These are phyloP conservation scores for Myocastor coypus DNA, from an alignment of 2,113 vertebrate species.

Conservation along the genomic window DNA sequence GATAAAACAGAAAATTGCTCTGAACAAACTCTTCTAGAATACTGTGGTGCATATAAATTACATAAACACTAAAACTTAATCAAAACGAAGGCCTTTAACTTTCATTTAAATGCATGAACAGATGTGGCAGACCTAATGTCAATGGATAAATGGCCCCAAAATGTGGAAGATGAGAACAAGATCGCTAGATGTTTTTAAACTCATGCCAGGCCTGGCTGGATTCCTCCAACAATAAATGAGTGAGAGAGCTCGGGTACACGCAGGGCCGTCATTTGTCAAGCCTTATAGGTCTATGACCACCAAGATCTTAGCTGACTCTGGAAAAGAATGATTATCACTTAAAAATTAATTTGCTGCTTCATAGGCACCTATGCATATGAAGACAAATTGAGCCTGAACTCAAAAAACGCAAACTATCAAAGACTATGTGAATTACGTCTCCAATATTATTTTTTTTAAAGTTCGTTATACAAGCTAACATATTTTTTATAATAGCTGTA, in stretches of 20 bases:
- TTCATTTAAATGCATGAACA: conserved; percentile 86
- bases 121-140: conserved; percentile 76
- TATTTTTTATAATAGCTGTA: neutral
- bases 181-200: conserved; percentile 65
- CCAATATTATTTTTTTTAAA: neutral
- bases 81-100: conserved; percentile 79
- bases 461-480: neutral
- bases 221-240: conserved; percentile 10
- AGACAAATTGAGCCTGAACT: neutral
- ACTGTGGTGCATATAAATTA: conserved; percentile 76
- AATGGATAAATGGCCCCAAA: conserved; percentile 75
- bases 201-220: conserved; percentile 27
- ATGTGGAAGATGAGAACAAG: conserved; percentile 34
- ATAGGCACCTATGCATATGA: neutral
- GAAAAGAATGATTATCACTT: neutral
- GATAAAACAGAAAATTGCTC: conserved; percentile 79
- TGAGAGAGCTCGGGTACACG: neutral
- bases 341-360: conserved; percentile 21
- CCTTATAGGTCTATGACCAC: neutral
- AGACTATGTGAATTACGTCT: neutral
- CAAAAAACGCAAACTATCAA: neutral
- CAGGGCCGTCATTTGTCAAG: neutral
- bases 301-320: neutral
- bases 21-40: conserved; percentile 77
- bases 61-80: conserved; percentile 78